Evolutionary conservation across 2,888 invertebrate genomes (phyloP).

Genomic region (Leptarthrus brevirostris): DNA sequence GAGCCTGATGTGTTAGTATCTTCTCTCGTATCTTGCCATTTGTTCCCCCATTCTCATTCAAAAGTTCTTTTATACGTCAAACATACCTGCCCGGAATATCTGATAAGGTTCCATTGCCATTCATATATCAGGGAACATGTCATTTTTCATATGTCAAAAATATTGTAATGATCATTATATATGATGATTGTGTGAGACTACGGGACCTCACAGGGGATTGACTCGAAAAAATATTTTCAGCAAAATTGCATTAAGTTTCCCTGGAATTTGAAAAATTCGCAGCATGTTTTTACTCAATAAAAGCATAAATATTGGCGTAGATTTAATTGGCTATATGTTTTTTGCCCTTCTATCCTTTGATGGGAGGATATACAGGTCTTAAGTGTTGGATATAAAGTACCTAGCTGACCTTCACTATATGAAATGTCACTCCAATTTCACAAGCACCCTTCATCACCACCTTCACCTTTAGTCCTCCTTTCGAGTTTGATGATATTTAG

Average conservation of each 20-base stretch:
- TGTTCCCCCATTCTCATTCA: slow-evolving; percentile 17
- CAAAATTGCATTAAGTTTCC: not conserved
- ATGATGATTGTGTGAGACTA: slow-evolving; percentile 50
- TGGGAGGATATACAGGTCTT: too few species aligned
- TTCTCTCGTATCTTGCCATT: slow-evolving; percentile 10
- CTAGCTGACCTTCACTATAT: too few species aligned
- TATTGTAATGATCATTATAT: slow-evolving; percentile 53
- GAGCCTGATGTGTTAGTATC: slow-evolving; percentile 1
- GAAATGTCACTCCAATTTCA: too few species aligned
- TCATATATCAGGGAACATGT: slow-evolving; percentile 50
- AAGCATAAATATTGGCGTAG: too few species aligned
- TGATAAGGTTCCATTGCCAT: slow-evolving; percentile 48
- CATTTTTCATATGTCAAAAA: slow-evolving; percentile 54
- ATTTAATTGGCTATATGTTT: too few species aligned
- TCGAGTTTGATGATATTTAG: too few species aligned
- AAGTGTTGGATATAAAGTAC: too few species aligned
- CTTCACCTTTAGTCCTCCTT: too few species aligned
- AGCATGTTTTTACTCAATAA: too few species aligned
- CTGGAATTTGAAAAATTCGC: too few species aligned
- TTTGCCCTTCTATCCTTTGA: too few species aligned
- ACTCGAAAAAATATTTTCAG: not conserved
- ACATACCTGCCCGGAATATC: slow-evolving; percentile 52
- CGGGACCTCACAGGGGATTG: not conserved
- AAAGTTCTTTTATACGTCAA: slow-evolving; percentile 51
- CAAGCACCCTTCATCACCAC: too few species aligned